Conservation (phyloP, 2,888 invertebrate species). For the Dicranocentrus wangi region DNA sequence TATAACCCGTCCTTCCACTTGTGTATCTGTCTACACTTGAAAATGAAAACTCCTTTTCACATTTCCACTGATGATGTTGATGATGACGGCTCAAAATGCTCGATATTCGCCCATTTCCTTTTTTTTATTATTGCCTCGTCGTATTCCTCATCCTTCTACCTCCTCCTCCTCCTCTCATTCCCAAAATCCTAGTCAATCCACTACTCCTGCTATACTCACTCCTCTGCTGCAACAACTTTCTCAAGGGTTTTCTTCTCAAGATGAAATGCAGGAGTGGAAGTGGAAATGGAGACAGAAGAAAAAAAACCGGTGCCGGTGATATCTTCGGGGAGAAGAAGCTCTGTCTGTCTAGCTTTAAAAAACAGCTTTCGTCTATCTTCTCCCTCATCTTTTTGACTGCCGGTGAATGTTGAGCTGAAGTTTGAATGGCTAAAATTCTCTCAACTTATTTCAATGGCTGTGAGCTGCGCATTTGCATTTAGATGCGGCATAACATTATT, state of each 20-base stretch:
- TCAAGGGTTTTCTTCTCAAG: too few species aligned
- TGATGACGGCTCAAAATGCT: conserved; percentile 32
- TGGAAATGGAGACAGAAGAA: conserved; percentile 13
- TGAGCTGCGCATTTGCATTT: conserved; percentile 58
- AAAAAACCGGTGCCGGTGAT: too few species aligned
- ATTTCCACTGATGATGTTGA: conserved; percentile 25
- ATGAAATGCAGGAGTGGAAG: conserved; percentile 11
- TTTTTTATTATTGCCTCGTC: conserved; percentile 33
- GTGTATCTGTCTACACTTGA: too few species aligned
- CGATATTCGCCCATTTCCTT: conserved; percentile 40
- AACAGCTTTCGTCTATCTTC: conserved; percentile 31
- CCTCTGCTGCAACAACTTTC: too few species aligned
- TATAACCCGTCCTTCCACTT: too few species aligned
- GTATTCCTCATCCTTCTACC: conserved; percentile 25
- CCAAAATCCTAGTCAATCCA: too few species aligned
- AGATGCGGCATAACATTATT: conserved; percentile 47
- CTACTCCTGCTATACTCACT: too few species aligned
- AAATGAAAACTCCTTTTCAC: conserved; percentile 24
- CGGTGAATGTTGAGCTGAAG: conserved; percentile 43
- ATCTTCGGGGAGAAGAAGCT: too few species aligned
- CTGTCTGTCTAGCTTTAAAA: too few species aligned
- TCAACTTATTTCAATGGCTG: conserved; percentile 46
- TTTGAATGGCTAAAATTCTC: conserved; percentile 36
- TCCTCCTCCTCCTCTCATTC: too few species aligned
- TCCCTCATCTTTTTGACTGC: conserved; percentile 46